Conservation (phyloP, 2,113 vertebrate species). For the Acanthochromis polyacanthus region DNA sequence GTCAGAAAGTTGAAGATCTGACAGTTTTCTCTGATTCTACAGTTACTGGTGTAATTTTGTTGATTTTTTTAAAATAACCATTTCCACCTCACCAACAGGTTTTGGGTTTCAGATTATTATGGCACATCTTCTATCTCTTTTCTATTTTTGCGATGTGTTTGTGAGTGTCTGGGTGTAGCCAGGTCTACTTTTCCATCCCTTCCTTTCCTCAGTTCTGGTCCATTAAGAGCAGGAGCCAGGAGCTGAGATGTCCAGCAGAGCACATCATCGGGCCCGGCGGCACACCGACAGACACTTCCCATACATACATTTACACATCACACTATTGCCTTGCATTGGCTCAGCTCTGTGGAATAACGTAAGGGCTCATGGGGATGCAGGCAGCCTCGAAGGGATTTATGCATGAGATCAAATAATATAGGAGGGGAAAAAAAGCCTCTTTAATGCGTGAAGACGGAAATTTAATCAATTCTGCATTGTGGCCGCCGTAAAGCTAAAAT, state of each 20-base stretch:
- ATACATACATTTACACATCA: constrained; percentile 62
- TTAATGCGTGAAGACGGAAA: constrained; percentile 19
- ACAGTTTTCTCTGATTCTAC: too few relatives aligned
- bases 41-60: too few relatives aligned
- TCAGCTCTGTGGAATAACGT: constrained; percentile 46
- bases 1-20: too few relatives aligned
- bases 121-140: constrained; percentile 4
- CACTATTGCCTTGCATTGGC: constrained; percentile 52
- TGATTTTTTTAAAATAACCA: too few relatives aligned
- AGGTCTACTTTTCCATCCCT: constrained; percentile 20
- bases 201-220: constrained; percentile 50
- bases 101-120: background rate
- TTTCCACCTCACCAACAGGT: too few relatives aligned
- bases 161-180: constrained; percentile 8
- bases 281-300: constrained; percentile 58
- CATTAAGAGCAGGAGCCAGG: constrained; percentile 59
- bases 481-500: background rate
- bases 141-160: background rate
- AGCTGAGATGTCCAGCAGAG: constrained; percentile 59
- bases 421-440: constrained; percentile 22
- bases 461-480: background rate
- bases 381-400: constrained; percentile 64
- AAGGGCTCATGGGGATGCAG: constrained; percentile 25
- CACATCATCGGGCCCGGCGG: constrained; percentile 58
- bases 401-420: constrained; percentile 54